Percentiles rank a stretch among this genome's conserved stretches.
These are phyloP conservation scores for Eupsilia transversa DNA, from an alignment of 2,888 invertebrate genomes.

Conservation along the genomic window DNA sequence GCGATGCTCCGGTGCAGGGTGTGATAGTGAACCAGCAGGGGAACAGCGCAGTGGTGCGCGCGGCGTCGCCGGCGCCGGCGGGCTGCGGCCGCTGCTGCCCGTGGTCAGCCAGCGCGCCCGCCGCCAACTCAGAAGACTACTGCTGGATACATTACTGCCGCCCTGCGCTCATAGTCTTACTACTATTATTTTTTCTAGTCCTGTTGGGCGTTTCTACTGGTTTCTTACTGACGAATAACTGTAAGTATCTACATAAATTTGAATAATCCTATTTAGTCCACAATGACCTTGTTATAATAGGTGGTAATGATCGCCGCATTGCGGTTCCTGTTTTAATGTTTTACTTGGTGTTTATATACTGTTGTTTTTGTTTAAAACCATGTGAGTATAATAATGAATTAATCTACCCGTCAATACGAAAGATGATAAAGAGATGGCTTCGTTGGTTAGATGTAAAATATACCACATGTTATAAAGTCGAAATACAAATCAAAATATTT, in stretches of 20 bases:
- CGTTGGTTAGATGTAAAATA: background rate
- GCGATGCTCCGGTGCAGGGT: conserved; percentile 87
- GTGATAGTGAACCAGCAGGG: conserved; percentile 90
- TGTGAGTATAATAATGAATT: background rate
- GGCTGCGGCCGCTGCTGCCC: conserved; percentile 84
- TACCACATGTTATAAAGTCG: background rate
- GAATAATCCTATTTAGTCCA: conserved; percentile 49
- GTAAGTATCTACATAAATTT: conserved; percentile 82
- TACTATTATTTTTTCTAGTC: conserved; percentile 89
- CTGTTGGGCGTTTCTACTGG: conserved; percentile 90
- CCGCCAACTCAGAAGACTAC: conserved; percentile 87
- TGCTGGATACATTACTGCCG: conserved; percentile 90
- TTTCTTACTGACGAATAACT: conserved; percentile 91
- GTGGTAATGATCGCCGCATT: conserved; percentile 58
- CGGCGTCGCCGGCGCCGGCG: conserved; percentile 74
- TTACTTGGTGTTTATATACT: background rate
- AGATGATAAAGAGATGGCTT: background rate
- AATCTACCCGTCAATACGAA: background rate
- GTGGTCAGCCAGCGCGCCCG: conserved; percentile 80
- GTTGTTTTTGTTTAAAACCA: background rate
- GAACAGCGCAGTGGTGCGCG: conserved; percentile 87
- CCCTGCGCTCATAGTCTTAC: conserved; percentile 88
- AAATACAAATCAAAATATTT: background rate
- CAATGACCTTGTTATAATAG: conserved; percentile 54
- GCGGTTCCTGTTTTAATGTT: conserved; percentile 38